These are phyloP conservation scores for Athrips mouffetella DNA, from an alignment of 2,888 invertebrate genomes.

Conservation along the genomic window DNA sequence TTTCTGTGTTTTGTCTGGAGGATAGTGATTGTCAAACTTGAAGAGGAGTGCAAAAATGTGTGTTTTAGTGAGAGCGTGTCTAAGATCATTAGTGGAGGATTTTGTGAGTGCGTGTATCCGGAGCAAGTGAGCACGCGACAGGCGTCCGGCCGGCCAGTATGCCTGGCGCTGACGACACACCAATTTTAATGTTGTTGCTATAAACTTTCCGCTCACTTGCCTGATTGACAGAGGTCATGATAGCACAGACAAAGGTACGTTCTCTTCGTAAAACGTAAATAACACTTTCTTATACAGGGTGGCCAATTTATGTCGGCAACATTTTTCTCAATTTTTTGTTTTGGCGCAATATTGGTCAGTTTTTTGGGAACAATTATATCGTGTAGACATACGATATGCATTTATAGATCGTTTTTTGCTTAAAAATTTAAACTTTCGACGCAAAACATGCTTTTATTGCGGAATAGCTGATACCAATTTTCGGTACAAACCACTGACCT, in stretches of 20 bases:
- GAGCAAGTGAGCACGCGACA: not conserved
- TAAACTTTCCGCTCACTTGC: constrained; percentile 14
- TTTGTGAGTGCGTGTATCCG: not conserved
- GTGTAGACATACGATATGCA: no score
- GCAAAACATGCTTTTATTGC: no score
- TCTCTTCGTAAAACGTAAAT: no score
- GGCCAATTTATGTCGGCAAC: no score
- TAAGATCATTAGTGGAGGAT: not conserved
- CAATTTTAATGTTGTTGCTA: constrained; percentile 19
- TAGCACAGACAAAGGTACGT: not conserved
- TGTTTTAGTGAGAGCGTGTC: not conserved
- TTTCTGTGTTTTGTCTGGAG: not conserved
- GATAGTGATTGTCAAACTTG: not conserved
- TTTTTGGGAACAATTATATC: no score
- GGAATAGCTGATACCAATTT: no score
- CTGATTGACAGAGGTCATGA: constrained; percentile 8
- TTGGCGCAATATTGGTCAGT: no score
- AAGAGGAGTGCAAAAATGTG: not conserved
- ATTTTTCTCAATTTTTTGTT: no score
- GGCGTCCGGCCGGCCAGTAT: not conserved
- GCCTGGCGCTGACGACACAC: constrained; percentile 7
- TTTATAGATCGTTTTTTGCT: no score
- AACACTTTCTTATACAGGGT: no score
- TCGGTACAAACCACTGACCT: no score
- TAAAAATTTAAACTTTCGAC: no score